Evolutionary conservation across 2,888 invertebrate genomes (phyloP).

Genomic region (Trichacis sp.): DNA sequence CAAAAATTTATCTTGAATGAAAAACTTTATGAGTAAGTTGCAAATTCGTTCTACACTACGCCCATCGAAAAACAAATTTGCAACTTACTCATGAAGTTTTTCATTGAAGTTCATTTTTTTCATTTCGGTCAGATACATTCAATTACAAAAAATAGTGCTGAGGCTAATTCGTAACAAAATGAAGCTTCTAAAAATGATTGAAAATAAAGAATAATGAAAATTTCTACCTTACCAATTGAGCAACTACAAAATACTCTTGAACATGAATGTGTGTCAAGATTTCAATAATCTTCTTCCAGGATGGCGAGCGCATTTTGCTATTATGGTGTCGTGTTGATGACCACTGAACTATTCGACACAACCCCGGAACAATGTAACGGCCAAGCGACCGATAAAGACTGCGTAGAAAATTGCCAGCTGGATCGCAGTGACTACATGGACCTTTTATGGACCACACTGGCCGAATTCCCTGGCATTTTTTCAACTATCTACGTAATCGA

Average conservation of each 20-base stretch:
- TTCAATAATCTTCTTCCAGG: slow-evolving; percentile 70
- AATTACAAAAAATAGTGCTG: too few relatives aligned
- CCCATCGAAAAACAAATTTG: too few relatives aligned
- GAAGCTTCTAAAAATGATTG: too few relatives aligned
- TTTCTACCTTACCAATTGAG: neutral
- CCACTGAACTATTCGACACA: slow-evolving; percentile 89
- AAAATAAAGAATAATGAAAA: too few relatives aligned
- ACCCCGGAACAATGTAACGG: slow-evolving; percentile 52
- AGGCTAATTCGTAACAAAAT: too few relatives aligned
- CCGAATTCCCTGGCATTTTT: slow-evolving; percentile 94
- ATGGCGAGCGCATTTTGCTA: slow-evolving; percentile 95
- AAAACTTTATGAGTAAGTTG: too few relatives aligned
- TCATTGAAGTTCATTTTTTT: too few relatives aligned
- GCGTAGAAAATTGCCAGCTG: slow-evolving; percentile 76
- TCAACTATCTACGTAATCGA: slow-evolving; percentile 91
- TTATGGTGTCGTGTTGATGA: slow-evolving; percentile 94
- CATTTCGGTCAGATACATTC: too few relatives aligned
- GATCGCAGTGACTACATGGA: slow-evolving; percentile 92
- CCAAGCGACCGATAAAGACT: slow-evolving; percentile 60
- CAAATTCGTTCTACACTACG: too few relatives aligned
- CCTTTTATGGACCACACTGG: slow-evolving; percentile 91
- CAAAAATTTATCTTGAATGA: too few relatives aligned
- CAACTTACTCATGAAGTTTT: too few relatives aligned
- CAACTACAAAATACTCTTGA: neutral
- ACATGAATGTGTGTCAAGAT: neutral